Conservation (phyloP, 2,797 vertebrate species). For the Poeciliopsis gracilis region DNA sequence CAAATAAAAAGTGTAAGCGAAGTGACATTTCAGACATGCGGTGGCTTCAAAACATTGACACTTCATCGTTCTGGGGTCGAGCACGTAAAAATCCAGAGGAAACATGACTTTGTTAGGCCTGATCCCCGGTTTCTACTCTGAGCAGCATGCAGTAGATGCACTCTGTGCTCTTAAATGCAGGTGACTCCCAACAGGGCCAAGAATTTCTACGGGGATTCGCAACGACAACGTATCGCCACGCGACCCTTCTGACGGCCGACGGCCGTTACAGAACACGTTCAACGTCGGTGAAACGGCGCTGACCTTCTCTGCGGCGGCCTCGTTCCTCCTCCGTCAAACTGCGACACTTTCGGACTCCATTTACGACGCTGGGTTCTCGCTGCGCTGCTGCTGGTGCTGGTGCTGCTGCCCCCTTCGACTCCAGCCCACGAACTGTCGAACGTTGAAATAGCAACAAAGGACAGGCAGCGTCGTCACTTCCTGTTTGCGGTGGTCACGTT, state of each 20-base stretch:
- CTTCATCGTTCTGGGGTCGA: background rate
- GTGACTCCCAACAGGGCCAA: background rate
- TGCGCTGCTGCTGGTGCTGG: accelerated
- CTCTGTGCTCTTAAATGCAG: background rate
- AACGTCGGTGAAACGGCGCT: background rate
- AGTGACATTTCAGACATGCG: too few relatives aligned
- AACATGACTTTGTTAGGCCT: background rate
- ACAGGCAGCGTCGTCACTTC: conserved; percentile 47
- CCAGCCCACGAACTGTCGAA: background rate
- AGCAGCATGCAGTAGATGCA: background rate
- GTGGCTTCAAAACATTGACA: background rate
- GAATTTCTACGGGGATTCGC: background rate
- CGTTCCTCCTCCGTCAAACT: background rate
- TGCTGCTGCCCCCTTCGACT: too few relatives aligned
- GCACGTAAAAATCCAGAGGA: background rate
- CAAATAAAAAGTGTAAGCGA: background rate
- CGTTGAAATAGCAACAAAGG: too few relatives aligned
- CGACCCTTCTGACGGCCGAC: too few relatives aligned
- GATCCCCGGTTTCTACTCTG: background rate
- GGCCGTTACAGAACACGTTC: too few relatives aligned
- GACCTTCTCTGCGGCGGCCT: conserved; percentile 43
- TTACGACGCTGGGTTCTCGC: background rate
- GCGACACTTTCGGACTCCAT: accelerated
- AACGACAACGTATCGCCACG: background rate
- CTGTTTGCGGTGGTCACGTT: conserved; percentile 60